A percentile compares a stretch with the other conserved stretches of the same genome.
phyloP scores from a whole-genome alignment of 2,113 vertebrate genomes.

The Cyphomyrus discorhynchus region DNA sequence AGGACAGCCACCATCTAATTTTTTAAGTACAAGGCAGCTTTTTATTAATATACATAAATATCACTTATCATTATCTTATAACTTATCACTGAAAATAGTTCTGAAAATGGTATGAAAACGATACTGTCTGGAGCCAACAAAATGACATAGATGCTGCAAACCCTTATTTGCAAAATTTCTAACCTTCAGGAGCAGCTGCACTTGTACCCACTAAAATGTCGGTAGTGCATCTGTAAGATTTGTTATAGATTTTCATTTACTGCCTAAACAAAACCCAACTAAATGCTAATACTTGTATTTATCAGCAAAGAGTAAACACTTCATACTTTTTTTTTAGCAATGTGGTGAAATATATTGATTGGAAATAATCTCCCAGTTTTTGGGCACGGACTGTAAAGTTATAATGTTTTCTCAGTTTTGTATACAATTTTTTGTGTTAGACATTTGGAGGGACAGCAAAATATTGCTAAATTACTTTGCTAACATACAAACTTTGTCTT shows the following conservation, averaged over 20 bases:
- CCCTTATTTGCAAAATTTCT: neutral
- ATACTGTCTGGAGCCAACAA: neutral
- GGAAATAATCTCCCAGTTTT: neutral
- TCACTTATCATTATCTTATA: neutral
- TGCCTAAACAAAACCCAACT: neutral
- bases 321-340: neutral
- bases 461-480: neutral
- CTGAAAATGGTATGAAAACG: neutral
- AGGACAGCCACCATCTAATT: neutral
- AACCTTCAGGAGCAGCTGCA: neutral
- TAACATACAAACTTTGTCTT: neutral
- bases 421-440: neutral
- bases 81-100: neutral
- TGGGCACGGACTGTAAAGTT: neutral
- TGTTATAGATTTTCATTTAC: neutral
- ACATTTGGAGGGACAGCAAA: neutral
- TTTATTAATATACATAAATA: neutral
- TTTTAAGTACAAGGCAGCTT: neutral
- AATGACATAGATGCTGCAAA: neutral
- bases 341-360: neutral
- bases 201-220: neutral
- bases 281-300: neutral
- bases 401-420: neutral
- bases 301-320: neutral
- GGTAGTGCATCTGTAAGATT: neutral